Percentiles rank a stretch among this genome's conserved stretches.
These are phyloP conservation scores for Paramormyrops hopkinsi DNA, from an alignment of 2,797 vertebrate species.

Conservation along the genomic window DNA sequence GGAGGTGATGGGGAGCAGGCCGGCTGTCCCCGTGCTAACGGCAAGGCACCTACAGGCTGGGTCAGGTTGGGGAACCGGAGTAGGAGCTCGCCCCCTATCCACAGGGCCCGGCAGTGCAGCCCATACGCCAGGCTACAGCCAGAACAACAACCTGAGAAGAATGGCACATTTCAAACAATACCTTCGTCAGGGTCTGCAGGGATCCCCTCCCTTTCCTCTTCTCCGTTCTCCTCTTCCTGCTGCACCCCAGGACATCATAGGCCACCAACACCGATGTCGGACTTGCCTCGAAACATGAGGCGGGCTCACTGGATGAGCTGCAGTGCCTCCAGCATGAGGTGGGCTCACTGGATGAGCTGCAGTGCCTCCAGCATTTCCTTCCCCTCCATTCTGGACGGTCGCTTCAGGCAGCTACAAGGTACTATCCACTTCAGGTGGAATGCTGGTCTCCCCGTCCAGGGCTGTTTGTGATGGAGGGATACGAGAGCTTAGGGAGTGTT, in stretches of 20 bases:
- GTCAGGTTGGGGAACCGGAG: slow-evolving; percentile 51
- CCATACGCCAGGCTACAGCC: slow-evolving; percentile 35
- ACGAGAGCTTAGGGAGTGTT: slow-evolving; percentile 12
- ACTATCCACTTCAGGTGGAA: slow-evolving; percentile 27
- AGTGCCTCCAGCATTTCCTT: slow-evolving; percentile 69
- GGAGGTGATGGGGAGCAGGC: slow-evolving; percentile 38
- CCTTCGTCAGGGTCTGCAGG: slow-evolving; percentile 34
- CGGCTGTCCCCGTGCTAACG: slow-evolving; percentile 32
- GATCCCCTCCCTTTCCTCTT: slow-evolving; percentile 27
- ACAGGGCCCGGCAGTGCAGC: slow-evolving; percentile 52
- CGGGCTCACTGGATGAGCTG: slow-evolving; percentile 65
- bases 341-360: slow-evolving; percentile 66
- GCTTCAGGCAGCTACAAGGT: slow-evolving; percentile 75
- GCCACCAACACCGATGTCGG: slow-evolving; percentile 31
- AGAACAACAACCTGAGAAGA: slow-evolving; percentile 53
- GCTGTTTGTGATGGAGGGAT: slow-evolving; percentile 11
- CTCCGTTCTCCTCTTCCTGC: slow-evolving; percentile 44
- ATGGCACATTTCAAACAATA: slow-evolving; percentile 51
- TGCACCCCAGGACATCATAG: slow-evolving; percentile 24
- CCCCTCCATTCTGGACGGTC: slow-evolving; percentile 69
- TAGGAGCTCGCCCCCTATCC: slow-evolving; percentile 62
- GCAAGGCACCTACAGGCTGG: slow-evolving; percentile 47
- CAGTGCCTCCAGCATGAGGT: slow-evolving; percentile 68
- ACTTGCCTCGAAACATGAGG: slow-evolving; percentile 59
- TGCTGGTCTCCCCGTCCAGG: not conserved